These are phyloP conservation scores for Sebastes oblongus DNA, from an alignment of 2,797 vertebrate species.

Conservation along the genomic window DNA sequence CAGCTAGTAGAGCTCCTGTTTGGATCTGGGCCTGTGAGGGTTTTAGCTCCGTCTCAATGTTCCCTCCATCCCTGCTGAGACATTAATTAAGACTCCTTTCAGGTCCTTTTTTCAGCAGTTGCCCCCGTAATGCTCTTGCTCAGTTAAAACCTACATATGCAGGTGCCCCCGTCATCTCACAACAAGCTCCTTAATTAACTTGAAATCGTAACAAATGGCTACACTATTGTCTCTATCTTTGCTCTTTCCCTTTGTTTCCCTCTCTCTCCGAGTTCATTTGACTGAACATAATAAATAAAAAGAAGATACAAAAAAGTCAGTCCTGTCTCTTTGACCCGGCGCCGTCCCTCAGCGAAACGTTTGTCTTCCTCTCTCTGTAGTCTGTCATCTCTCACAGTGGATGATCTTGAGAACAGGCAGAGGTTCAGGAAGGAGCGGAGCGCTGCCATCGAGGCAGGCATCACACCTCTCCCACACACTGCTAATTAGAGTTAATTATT, in stretches of 20 bases:
- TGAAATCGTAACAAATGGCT: conserved; percentile 71
- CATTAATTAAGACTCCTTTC: conserved; percentile 83
- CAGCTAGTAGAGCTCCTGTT: conserved; percentile 65
- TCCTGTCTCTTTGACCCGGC: conserved; percentile 60
- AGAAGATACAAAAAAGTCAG: conserved; percentile 54
- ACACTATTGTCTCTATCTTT: conserved; percentile 49
- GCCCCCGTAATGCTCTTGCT: conserved; percentile 63
- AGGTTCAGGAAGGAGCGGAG: conserved; percentile 76
- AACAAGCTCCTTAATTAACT: conserved; percentile 80
- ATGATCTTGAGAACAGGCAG: conserved; percentile 75
- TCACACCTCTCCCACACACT: conserved; percentile 80
- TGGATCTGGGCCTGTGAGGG: conserved; percentile 67
- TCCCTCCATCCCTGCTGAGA: conserved; percentile 78
- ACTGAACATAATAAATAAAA: conserved; percentile 58
- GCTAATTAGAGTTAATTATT: conserved; percentile 88
- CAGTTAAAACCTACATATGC: conserved; percentile 64
- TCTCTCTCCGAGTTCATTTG: conserved; percentile 19
- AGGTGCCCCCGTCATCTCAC: conserved; percentile 74
- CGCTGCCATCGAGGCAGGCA: conserved; percentile 75
- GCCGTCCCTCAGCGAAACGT: conserved; percentile 60
- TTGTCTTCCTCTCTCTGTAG: conserved; percentile 72
- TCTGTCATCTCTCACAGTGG: conserved; percentile 72
- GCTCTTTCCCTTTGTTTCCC: conserved; percentile 42
- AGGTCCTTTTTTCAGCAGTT: conserved; percentile 68
- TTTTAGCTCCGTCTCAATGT: conserved; percentile 69